Evolutionary conservation across 2,113 vertebrate species (phyloP), one percentile per base, ranked within the genome.

Genomic region (Telmatochromis sp.): DNA sequence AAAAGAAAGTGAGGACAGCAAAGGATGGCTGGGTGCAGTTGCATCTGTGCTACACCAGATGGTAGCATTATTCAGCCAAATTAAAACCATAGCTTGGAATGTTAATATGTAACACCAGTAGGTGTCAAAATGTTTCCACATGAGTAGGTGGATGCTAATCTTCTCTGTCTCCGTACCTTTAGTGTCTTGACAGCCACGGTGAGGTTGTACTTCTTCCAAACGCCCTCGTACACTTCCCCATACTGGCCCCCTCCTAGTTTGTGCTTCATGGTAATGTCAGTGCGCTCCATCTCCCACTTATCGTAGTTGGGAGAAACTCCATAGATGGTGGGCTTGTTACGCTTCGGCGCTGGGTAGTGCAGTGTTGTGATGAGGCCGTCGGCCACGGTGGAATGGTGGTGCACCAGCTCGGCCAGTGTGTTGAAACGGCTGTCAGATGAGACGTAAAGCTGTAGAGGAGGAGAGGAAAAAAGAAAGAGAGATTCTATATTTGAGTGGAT

Each of bases 241-340:
- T 99, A 99, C 96, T 99, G 99, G 33, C 99, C 99, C 0, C 99
- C 99, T 0, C 99, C 99, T 60, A 99, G 96, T 92, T 99, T 99
- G 97, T 99, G 99, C 89, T 98, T 99, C 99, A 99, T 99, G 53
- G 99, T 99, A 92, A 99, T 99, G 96, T 99, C 99, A 0, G 99
- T 99, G 90, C 99, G 97, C 95, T 99, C 98, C 85, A 99, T 99
- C 96, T 99, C 99, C 99, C 99, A 99, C 82, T 99, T 99, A 95
- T 99, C 99, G 0, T 99, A 99, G 97, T 99, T 99, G 12, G 99
- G 99, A 8, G 99, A 99, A 82, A 99, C 99, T 0, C 99, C 99
- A 0, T 99, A 99, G 90, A 99, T 97, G 0, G 99, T 99, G 94
- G 99, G 99, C 93, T 99, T 99, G 95, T 99, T 99, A 96, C 98